Evolutionary conservation across 2,888 invertebrate genomes (phyloP).

Genomic region (Heliconius cydno): DNA sequence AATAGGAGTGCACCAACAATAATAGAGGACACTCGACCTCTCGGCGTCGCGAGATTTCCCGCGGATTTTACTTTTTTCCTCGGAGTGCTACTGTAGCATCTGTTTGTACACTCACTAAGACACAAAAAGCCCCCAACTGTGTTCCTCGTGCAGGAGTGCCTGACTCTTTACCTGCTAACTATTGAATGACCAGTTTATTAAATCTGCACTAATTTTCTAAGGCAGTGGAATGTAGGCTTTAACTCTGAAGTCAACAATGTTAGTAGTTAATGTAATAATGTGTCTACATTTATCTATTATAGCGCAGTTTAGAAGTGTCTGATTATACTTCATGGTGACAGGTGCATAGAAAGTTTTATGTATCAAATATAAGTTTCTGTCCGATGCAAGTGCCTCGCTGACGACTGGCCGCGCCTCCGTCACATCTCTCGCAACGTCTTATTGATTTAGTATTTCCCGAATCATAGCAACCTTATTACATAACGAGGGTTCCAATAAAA

Average conservation of each 20-base stretch:
- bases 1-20: slow-evolving; percentile 54
- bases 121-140: slow-evolving; percentile 47
- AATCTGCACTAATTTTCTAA: slow-evolving; percentile 23
- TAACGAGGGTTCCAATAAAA: slow-evolving; percentile 70
- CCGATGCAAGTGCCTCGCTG: background rate
- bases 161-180: slow-evolving; percentile 38
- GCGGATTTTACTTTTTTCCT: slow-evolving; percentile 60
- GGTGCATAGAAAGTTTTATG: too few species aligned
- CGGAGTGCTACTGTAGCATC: slow-evolving; percentile 46
- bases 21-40: slow-evolving; percentile 79
- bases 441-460: slow-evolving; percentile 45
- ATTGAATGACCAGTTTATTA: slow-evolving; percentile 31
- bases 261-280: background rate
- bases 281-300: too few species aligned
- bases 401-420: background rate
- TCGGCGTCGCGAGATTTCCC: slow-evolving; percentile 68
- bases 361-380: too few species aligned
- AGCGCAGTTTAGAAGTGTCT: too few species aligned
- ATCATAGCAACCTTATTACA: slow-evolving; percentile 57
- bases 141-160: slow-evolving; percentile 37
- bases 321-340: too few species aligned
- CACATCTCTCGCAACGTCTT: slow-evolving; percentile 24
- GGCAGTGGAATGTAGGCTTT: too few species aligned
- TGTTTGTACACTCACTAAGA: slow-evolving; percentile 45
- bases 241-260: too few species aligned